A percentile compares a stretch with the other conserved stretches of the same genome.
These are phyloP conservation scores for Ectropis crepuscularia DNA, from an alignment of 2,888 invertebrate species.

Conservation along the genomic window DNA sequence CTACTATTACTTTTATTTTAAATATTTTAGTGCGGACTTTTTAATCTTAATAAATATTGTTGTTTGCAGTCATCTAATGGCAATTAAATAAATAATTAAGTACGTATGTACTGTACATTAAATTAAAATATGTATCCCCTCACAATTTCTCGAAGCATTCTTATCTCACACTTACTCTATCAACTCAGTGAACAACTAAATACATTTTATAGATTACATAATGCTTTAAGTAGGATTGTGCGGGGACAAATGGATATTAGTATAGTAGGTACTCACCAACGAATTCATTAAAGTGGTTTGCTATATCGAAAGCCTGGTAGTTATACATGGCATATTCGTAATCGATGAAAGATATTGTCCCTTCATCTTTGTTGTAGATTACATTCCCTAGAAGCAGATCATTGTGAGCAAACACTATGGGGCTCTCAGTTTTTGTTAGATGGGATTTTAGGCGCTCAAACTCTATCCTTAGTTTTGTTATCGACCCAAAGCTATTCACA, in stretches of 20 bases:
- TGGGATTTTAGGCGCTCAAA: constrained; percentile 86
- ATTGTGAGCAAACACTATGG: constrained; percentile 98
- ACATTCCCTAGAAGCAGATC: constrained; percentile 98
- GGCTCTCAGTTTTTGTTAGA: constrained; percentile 87
- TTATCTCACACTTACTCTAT: no score
- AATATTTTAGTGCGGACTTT: no score
- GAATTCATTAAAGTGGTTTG: constrained; percentile 99
- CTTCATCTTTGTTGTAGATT: constrained; percentile 89
- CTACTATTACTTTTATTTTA: no score
- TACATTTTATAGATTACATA: no score
- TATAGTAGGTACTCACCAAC: constrained; percentile 88
- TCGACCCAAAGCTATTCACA: constrained; percentile 87
- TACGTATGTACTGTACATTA: no score
- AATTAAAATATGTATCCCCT: no score
- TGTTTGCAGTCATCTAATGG: no score
- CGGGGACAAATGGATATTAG: background rate
- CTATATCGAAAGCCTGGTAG: constrained; percentile 98
- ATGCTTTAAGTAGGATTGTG: no score
- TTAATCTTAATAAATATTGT: no score
- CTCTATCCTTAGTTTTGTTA: constrained; percentile 88
- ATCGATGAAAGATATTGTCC: constrained; percentile 95
- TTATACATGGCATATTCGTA: constrained; percentile 98
- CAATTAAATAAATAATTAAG: no score
- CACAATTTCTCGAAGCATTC: no score
- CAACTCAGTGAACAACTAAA: no score